Percentiles rank a stretch among this genome's conserved stretches.
Conservation (phyloP, 2,888 invertebrate species). For the Drosophila borborema region DNA sequence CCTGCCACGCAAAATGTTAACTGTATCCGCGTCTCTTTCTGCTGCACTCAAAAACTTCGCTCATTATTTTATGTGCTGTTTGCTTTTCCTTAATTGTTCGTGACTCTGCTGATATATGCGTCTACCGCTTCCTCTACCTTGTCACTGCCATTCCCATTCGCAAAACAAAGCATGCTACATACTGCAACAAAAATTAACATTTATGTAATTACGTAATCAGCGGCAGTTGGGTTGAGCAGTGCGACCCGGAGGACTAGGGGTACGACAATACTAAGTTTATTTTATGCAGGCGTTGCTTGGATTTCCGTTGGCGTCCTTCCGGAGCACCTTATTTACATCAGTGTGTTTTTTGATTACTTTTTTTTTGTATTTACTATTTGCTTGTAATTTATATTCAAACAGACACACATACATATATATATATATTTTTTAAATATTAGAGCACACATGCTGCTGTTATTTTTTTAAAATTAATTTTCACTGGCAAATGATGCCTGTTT, state of each 20-base stretch:
- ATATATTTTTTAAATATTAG: neutral
- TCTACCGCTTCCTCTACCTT: neutral
- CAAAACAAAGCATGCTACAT: slow-evolving; percentile 35
- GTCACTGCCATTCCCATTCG: neutral
- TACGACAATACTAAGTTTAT: slow-evolving; percentile 42
- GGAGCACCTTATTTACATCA: slow-evolving; percentile 41
- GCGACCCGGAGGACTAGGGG: neutral
- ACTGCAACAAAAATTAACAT: slow-evolving; percentile 49
- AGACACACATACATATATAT: slow-evolving; percentile 3
- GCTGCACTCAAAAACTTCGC: slow-evolving; percentile 51
- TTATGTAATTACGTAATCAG: slow-evolving; percentile 70
- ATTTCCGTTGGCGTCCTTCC: slow-evolving; percentile 54
- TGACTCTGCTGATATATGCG: slow-evolving; percentile 36
- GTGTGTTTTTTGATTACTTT: neutral
- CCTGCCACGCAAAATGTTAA: slow-evolving; percentile 25
- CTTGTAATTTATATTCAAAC: slow-evolving; percentile 13
- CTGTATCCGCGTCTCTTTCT: slow-evolving; percentile 41
- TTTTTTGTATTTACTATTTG: slow-evolving; percentile 17
- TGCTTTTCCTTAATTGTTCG: slow-evolving; percentile 58
- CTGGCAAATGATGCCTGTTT: slow-evolving; percentile 42
- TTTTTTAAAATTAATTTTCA: slow-evolving; percentile 67
- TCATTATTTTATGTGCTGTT: slow-evolving; percentile 42
- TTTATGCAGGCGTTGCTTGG: slow-evolving; percentile 55
- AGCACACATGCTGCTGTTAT: slow-evolving; percentile 31
- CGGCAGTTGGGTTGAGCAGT: slow-evolving; percentile 5